These are phyloP conservation scores for Nudaria mundana DNA, from an alignment of 2,888 invertebrate species.

Conservation along the genomic window DNA sequence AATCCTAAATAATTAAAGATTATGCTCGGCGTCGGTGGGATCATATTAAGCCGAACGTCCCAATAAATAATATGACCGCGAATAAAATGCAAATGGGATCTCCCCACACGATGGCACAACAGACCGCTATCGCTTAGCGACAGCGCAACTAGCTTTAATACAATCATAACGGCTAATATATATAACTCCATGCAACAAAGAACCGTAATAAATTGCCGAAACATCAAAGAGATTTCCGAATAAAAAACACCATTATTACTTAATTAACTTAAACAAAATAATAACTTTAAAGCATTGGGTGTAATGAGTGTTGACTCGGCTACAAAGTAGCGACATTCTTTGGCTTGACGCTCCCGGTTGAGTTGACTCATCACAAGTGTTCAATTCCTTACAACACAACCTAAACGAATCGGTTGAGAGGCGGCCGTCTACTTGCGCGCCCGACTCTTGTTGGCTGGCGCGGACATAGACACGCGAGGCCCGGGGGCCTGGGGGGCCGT, in stretches of 20 bases:
- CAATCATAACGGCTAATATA: constrained; percentile 61
- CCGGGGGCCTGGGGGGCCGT: constrained; percentile 36
- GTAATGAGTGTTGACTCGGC: constrained; percentile 73
- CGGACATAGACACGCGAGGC: constrained; percentile 43
- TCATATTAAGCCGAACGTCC: constrained; percentile 62
- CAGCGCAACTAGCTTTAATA: constrained; percentile 61
- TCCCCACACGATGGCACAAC: constrained; percentile 62
- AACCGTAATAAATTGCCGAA: constrained; percentile 58
- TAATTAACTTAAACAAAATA: constrained; percentile 47
- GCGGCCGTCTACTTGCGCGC: constrained; percentile 20
- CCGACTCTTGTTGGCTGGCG: constrained; percentile 33
- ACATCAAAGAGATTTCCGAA: constrained; percentile 51
- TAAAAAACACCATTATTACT: constrained; percentile 22
- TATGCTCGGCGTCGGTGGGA: constrained; percentile 76
- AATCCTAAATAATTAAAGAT: constrained; percentile 59
- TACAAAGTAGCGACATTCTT: constrained; percentile 61
- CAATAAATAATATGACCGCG: constrained; percentile 67
- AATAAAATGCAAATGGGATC: constrained; percentile 52
- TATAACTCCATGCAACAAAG: constrained; percentile 67
- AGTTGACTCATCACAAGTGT: constrained; percentile 33
- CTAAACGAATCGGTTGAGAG: constrained; percentile 22
- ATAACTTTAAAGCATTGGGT: constrained; percentile 74
- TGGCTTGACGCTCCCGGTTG: constrained; percentile 57
- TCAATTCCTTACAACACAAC: constrained; percentile 51
- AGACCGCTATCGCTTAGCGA: constrained; percentile 61